Base-by-base conservation (phyloP, 2,888 invertebrate species). In the Uloborus plumipes region DNA sequence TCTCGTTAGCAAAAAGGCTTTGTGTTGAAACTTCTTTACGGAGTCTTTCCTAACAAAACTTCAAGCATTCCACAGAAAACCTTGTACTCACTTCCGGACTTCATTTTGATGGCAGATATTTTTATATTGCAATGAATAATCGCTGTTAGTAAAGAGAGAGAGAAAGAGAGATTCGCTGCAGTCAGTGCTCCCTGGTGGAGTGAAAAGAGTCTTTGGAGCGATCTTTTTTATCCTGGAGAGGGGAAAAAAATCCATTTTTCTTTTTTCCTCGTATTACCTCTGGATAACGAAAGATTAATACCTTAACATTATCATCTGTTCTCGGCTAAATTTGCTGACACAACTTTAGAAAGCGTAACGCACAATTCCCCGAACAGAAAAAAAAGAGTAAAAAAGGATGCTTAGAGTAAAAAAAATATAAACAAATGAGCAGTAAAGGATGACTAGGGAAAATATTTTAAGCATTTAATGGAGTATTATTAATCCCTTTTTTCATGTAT, bases 381-480 rank as follows among this genome's bases (percentile, higher is more conserved):
- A 61, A 61, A 76, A 7, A 39, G 9, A 39, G 9, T 39, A 39
- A 39, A 39, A 39, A 39, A 26, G 26, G 26, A 11, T 39, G 69
- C 61, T 62, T 53, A 20, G 72, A 71, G 59, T 66, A 70, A 39
- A 62, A 26, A 76, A 69, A 76, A 77, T 64, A 78, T 64, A 78
- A 65, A 50, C 71, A 62, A 16, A 39, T 39, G 18, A 55, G 39
- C 71, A 71, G 58, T 65, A 66, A 72, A 65, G 20, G 71, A 65
- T 72, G 78, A 72, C 78, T 26, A 20, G 71, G 71, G 72, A 72
- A 78, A 78, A 78, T 78, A 78, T 72, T 78, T 78, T 78, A 78
- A 72, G 78, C 65, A 78, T 78, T 78, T 78, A 78, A 78, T 78
- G 71, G 78, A 64, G 78, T 78, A 72, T 78, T 78, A 78, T 78